Evolutionary conservation across 2,797 vertebrate genomes (phyloP), one percentile per base, ranked within the genome.

Genomic region (Hybognathus amarus): DNA sequence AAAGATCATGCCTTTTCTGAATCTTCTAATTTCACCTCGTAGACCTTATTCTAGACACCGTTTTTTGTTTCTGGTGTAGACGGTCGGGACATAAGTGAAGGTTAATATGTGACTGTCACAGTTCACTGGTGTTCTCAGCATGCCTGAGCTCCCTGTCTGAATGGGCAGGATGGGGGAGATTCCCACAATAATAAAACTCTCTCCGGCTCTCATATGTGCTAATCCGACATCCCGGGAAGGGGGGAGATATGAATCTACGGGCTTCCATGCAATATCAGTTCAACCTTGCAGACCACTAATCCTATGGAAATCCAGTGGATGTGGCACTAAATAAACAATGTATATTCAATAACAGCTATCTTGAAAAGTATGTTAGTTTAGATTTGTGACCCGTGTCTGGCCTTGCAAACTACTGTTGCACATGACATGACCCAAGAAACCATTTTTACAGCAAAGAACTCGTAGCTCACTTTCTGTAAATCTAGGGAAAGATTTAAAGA

Each of bases 141-240:
- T 80, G 83, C 80, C 71, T 87, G 78, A 88, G 73, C 74, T 88
- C 80, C 79, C 45, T 42, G 8, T 67, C 84, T 88, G 86, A 91
- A 88, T 86, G 79, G 68, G 75, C 74, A 68, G 84, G 77, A 81
- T 79, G 47, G 67, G 69, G 80, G 52, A 74, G 79, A 85, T 77
- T 54, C 56, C 77, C 70, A 83, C 79, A 88, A 87, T 87, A 87
- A 85, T 83, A 78, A 52, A 68, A 42, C 66, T n/a, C 71, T 80
- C 75, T 54, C 70, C 59, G 47, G 75, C 71, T 84, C 83, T 45
- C 70, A 76, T 87, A 84, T 20, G 10, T 61, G 69, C 36, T 73
- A 82, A 77, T 78, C 82, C 67, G 63, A 42, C 27, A 63, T 66
- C 64, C 33, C 76, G 68, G 79, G 73, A 86, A 67, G 71, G 77